phyloP scores from a whole-genome alignment of 2,113 vertebrate genomes.

The Myotis davidii region DNA sequence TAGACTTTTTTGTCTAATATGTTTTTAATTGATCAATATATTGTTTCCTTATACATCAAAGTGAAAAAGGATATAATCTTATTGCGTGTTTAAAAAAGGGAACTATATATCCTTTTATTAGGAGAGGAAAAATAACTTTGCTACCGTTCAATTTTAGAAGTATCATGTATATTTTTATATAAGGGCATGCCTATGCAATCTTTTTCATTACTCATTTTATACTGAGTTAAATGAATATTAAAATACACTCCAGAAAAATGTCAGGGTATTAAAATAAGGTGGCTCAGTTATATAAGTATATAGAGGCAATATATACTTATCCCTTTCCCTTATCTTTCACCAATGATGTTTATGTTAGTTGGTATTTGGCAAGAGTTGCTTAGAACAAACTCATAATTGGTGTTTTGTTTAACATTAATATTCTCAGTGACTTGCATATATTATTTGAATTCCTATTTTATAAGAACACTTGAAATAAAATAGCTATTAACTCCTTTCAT shows the following conservation, averaged over 20 bases:
- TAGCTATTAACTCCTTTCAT: not conserved
- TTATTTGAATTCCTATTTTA: slow-evolving; percentile 18
- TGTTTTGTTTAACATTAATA: slow-evolving; percentile 4
- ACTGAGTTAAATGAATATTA: not conserved
- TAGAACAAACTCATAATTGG: not conserved
- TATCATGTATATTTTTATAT: slow-evolving; percentile 20
- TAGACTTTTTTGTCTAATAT: not conserved
- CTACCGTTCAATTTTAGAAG: not conserved
- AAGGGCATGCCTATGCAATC: not conserved
- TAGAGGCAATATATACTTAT: not conserved
- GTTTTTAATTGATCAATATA: slow-evolving; percentile 14
- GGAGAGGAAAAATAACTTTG: not conserved
- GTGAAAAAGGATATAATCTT: not conserved
- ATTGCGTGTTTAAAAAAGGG: not conserved
- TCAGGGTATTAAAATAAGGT: not conserved
- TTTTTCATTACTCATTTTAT: slow-evolving; percentile 15
- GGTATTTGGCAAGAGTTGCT: not conserved
- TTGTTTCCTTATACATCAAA: not conserved
- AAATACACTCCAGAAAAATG: slow-evolving; percentile 11
- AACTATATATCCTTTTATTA: not conserved
- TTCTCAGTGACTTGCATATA: not conserved
- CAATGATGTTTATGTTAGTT: not conserved
- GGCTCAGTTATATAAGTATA: not conserved
- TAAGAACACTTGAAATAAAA: not conserved
- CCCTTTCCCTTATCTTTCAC: not conserved